A percentile compares a stretch with the other conserved stretches of the same genome.
Evolutionary conservation across 1,140 invertebrate species (phyloP).

Genomic region (Drosophila carrolli): DNA sequence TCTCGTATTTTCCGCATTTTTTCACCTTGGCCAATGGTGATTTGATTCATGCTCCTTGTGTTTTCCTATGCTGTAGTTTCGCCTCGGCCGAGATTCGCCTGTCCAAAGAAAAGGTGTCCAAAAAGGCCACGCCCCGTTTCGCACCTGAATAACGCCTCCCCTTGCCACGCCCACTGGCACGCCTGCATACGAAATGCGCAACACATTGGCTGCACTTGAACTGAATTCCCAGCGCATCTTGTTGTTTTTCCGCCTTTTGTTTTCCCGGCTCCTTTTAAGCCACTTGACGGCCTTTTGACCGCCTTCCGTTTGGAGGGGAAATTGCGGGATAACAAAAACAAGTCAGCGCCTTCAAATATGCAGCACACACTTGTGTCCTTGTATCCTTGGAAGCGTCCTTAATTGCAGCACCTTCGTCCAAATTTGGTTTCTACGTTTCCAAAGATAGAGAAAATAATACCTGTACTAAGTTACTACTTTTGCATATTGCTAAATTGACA

Average conservation of each 20-base stretch:
- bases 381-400: conserved; percentile 33
- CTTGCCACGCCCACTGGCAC: neutral
- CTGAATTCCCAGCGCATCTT: conserved; percentile 33
- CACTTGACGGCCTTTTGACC: conserved; percentile 75
- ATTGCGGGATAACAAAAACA: neutral
- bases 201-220: conserved; percentile 73
- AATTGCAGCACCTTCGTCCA: conserved; percentile 40
- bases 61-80: conserved; percentile 15
- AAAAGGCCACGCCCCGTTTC: conserved; percentile 4
- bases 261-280: conserved; percentile 26
- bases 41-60: conserved; percentile 28
- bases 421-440: neutral
- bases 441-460: neutral
- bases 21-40: conserved; percentile 31
- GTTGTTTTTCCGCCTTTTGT: conserved; percentile 27
- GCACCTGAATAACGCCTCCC: conserved; percentile 12
- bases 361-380: conserved; percentile 43
- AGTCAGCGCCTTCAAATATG: conserved; percentile 60
- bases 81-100: conserved; percentile 29
- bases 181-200: conserved; percentile 67
- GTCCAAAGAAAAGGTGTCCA: conserved; percentile 19
- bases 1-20: conserved; percentile 4
- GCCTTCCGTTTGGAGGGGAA: conserved; percentile 14
- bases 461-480: neutral
- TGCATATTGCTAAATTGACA: neutral